Evolutionary conservation across 1,140 invertebrate species (phyloP).

Genomic region (Pogonognathellus flavescens): DNA sequence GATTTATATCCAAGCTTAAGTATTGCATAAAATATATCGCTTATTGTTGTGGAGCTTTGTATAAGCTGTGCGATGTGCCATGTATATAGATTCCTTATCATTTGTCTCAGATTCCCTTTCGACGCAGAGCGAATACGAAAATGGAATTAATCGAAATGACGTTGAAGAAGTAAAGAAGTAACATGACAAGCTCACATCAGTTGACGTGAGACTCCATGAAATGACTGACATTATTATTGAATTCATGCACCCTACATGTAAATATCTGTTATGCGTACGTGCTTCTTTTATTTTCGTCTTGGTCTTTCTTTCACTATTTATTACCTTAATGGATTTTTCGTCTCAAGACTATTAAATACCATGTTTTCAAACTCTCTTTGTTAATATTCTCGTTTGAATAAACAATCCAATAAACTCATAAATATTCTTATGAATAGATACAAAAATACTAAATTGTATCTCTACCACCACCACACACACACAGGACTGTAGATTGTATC

Average conservation of each 20-base stretch:
- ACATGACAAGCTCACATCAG: conserved; percentile 59
- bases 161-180: conserved; percentile 52
- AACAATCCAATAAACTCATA: too few species aligned
- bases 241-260: conserved; percentile 51
- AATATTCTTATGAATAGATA: too few species aligned
- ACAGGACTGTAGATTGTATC: too few species aligned
- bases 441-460: too few species aligned
- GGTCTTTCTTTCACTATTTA: conserved; percentile 18
- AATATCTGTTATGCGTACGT: conserved; percentile 8
- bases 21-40: too few species aligned
- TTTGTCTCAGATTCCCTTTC: conserved; percentile 55
- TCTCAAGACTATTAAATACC: neutral
- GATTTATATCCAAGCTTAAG: too few species aligned
- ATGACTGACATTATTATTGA: conserved; percentile 61
- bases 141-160: conserved; percentile 64
- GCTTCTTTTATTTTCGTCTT: conserved; percentile 46
- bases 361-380: neutral
- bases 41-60: too few species aligned
- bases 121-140: conserved; percentile 60
- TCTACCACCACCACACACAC: too few species aligned
- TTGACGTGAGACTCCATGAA: conserved; percentile 60
- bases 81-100: conserved; percentile 1
- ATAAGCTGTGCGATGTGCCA: too few species aligned
- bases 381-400: too few species aligned
- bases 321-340: neutral